Base-by-base conservation (phyloP, 35 echinoderm and acorn worm species). In the Heliocidaris tuberculata region DNA sequence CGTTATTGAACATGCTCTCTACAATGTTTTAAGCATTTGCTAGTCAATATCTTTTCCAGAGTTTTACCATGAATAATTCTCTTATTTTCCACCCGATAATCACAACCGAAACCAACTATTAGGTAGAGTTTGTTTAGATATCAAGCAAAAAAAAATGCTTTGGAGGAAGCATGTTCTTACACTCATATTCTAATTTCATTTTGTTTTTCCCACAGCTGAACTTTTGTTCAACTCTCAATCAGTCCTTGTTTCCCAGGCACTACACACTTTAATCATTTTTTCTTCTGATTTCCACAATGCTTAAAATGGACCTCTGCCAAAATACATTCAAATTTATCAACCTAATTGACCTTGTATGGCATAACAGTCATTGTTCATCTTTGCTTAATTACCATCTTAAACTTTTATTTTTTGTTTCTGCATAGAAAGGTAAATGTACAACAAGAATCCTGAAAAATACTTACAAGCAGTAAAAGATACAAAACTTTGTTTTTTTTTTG, bases 41-140 rank as follows among this genome's bases (percentile, higher is more conserved):
- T 0, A 78, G 27, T 19, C 19, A 78, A 27, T 7, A 78, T 78
- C 21, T 78, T 78, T 17, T 78, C 21, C 65, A 21, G 21, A 21
- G 17, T 9, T 78, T 42, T n/a, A 78, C 27, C 65, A 78, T 19
- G 19, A 78, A 78, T 78, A 78, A 19, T 78, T 19, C 21, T 78
- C 27, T 78, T 78, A 78, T 78, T 78, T 78, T 78, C 27, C 65
- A 19, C 65, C 27, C 3, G 65, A 78, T 78, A n/a, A 78, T 21
- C 65, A 78, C 65, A 78, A 78, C 65, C 65, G 65, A 78, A 78
- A 78, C 65, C 27, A 78, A 78, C 65, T 27, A 78, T 78, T 78
- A 78, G 65, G 65, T 78, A 78, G 15, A 78, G 65, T n/a, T 78
- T 78, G 65, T 78, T 78, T 78, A 78, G 65, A 78, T 21, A 78